phyloP scores from a whole-genome alignment of 2,797 vertebrate species.

The Centropyge bicolor region DNA sequence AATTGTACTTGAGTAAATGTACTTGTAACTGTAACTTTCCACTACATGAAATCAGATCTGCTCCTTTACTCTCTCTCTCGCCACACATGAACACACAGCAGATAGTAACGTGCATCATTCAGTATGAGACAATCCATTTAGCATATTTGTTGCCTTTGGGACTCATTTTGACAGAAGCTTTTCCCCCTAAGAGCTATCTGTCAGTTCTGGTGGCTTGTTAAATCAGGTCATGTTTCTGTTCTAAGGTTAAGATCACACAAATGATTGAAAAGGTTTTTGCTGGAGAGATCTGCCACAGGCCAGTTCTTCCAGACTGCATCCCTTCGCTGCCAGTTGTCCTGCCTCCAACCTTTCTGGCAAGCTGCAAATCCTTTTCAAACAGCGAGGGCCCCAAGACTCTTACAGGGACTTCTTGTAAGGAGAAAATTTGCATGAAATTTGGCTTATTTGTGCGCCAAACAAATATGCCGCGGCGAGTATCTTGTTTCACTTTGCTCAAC shows the following conservation, averaged over 20 bases:
- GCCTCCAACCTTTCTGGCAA: conserved; percentile 68
- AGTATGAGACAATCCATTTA: conserved; percentile 51
- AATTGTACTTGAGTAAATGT: not conserved
- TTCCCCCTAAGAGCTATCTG: conserved; percentile 43
- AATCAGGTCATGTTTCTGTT: conserved; percentile 71
- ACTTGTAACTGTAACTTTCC: not conserved
- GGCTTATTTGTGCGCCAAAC: conserved; percentile 59
- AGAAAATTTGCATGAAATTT: conserved; percentile 70
- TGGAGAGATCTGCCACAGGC: conserved; percentile 55
- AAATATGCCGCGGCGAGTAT: conserved; percentile 45
- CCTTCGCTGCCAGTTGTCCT: conserved; percentile 68
- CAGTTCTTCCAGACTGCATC: conserved; percentile 59
- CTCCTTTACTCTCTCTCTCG: not conserved
- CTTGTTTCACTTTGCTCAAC: conserved; percentile 48
- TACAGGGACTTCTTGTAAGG: conserved; percentile 60
- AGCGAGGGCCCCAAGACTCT: conserved; percentile 47
- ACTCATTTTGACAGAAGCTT: conserved; percentile 46
- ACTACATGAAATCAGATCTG: not conserved
- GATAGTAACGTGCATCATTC: conserved; percentile 48
- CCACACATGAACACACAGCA: conserved; percentile 47
- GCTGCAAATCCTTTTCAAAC: conserved; percentile 54
- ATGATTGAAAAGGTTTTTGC: conserved; percentile 76
- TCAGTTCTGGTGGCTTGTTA: conserved; percentile 67
- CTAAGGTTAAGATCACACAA: conserved; percentile 71
- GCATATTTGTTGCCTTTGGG: conserved; percentile 58